These are phyloP conservation scores for Rousettus leschenaultii DNA, from an alignment of 2,113 vertebrate species.

Conservation along the genomic window DNA sequence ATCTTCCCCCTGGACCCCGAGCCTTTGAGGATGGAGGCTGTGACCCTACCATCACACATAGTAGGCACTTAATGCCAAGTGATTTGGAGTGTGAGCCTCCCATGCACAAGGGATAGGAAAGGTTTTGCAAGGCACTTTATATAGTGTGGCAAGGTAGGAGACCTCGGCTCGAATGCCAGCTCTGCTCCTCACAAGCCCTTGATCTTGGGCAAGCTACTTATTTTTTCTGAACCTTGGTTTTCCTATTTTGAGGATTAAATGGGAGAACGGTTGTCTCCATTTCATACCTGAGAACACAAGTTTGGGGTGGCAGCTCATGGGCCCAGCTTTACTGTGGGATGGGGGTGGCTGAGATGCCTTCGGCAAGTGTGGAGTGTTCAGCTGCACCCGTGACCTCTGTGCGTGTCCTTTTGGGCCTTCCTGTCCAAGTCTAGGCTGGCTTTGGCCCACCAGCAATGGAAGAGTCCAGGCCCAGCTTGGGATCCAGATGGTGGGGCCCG, in stretches of 20 bases:
- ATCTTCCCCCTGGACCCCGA: background rate
- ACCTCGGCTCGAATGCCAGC: background rate
- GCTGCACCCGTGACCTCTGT: background rate
- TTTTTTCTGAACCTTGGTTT: rapidly evolving
- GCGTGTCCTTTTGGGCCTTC: background rate
- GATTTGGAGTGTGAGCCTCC: background rate
- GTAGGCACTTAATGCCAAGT: background rate
- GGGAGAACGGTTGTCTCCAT: background rate
- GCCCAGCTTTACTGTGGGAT: background rate
- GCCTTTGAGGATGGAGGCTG: background rate
- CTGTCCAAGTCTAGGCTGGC: background rate
- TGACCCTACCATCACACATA: rapidly evolving
- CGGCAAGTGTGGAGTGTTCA: too few relatives aligned
- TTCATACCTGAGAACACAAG: background rate
- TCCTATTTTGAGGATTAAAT: background rate
- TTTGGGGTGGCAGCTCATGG: rapidly evolving
- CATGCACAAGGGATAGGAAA: too few relatives aligned
- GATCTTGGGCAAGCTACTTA: background rate
- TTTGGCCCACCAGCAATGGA: background rate
- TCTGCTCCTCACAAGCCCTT: background rate
- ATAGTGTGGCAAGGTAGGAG: background rate
- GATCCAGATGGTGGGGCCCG: background rate
- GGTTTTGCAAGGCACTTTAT: background rate
- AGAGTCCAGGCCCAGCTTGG: background rate
- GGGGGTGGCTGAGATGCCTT: background rate